Base-by-base conservation (phyloP, 2,888 invertebrate genomes). In the Limulus polyphemus region DNA sequence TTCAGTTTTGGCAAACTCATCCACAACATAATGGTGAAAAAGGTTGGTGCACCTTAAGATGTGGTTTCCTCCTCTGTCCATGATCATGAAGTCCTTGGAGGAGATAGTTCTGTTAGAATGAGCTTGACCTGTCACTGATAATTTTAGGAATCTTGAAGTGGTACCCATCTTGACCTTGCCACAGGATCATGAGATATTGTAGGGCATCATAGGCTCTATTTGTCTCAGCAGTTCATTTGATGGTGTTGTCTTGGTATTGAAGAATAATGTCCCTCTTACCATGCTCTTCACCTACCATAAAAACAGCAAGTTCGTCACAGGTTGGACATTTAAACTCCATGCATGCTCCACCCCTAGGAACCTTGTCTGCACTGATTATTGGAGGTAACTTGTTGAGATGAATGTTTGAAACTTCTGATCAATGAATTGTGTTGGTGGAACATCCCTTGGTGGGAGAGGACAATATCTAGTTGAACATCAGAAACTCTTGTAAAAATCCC, bases 101-200 rank as follows among this genome's bases (percentile, higher is more conserved):
- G 7, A 32, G 32, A 32, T 32, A 32, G 32, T 32, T 32, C 7
- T 32, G 32, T 32, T 32, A 32, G 7, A 32, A 32, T 32, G 32
- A 32, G 7, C 32, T 32, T 32, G 32, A 7, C 32, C 32, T 32
- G 32, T 32, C 32, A 7, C 32, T 32, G 32, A 32, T 7, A 55
- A 11, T 32, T 17, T 47, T 47, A 46, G 48, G 11, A 48, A 5
- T 1, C 13, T 56, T 47, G 56, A 56, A 48, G 0, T 55, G 47
- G 55, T 61, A 61, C 49, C 2, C 54, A 47, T 58, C 58, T 32
- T 62, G 50, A n/a, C 57, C 70, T 58, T 69, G 69, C 52, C 72
- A 68, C 63, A 74, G 77, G 47, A 75, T 72, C 1, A 77, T 1
- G 1, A 75, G 75, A 68, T 78, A 77, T 67, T 75, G 69, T 32